Evolutionary conservation across 2,797 vertebrate genomes (phyloP), one percentile per base, ranked within the genome.

Genomic region (Anomalospiza imberbis): DNA sequence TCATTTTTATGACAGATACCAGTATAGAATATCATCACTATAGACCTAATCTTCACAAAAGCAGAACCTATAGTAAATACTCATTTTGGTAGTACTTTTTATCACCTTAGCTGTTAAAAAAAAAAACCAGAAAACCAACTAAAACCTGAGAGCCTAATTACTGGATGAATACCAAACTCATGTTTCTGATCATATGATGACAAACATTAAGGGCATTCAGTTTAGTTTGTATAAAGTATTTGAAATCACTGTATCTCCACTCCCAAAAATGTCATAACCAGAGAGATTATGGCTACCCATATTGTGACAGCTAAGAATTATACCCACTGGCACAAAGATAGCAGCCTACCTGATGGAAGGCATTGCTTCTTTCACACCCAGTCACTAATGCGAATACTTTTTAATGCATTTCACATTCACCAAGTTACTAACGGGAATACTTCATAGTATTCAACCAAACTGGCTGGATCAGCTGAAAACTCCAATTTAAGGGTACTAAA

Each of bases 161-260:
- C 51, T 4, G 2, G 12, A 87, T 75, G 85, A 88, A 62, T 38
- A 89, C 15, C 3, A 4, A 91, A 89, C 87, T 94, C 92, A 40
- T 88, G 92, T 47, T 88, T 58, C 72, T 36, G 84, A 45, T 97
- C 94, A 95, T 66, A 92, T 85, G 94, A 95, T 47, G 62, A 26
- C 47, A 83, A 89, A 80, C 57, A 65, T 36, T 42, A 77, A 42
- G 6, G 29, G 8, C 55, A 91, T 16, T 91, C 68, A 93, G 57
- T 83, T 67, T 0, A 58, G 29, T 48, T 58, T 73, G n/a, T 25
- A 50, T 10, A 10, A 94, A 82, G 45, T 32, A 82, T 72, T 93
- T 58, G 73, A 53, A 91, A 44, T 17, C 38, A 54, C 12, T 47
- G 54, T 6, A 13, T 57, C 13, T 60, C 53, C 15, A 26, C 20